These are phyloP conservation scores for Anguilla anguilla DNA, from an alignment of 2,797 vertebrate genomes.

Conservation along the genomic window DNA sequence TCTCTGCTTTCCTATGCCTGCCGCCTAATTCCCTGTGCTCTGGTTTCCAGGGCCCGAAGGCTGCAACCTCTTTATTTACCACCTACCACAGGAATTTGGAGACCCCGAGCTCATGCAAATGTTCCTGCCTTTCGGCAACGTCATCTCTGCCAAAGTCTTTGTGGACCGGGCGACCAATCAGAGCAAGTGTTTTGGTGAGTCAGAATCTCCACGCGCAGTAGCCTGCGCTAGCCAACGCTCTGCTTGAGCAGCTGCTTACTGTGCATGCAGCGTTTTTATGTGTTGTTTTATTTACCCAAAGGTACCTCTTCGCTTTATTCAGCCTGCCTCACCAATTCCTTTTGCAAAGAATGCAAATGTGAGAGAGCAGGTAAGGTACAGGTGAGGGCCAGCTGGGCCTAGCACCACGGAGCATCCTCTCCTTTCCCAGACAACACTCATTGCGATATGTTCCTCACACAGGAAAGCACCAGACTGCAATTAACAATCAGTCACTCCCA, in stretches of 20 bases:
- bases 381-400: background rate
- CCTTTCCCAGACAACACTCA: slow-evolving; percentile 9
- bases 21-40: slow-evolving; percentile 16
- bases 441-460: slow-evolving; percentile 17
- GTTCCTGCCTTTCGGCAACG: slow-evolving; percentile 99
- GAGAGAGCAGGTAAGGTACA: slow-evolving; percentile 49
- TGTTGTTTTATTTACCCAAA: slow-evolving; percentile 46
- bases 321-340: slow-evolving; percentile 61
- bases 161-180: slow-evolving; percentile 99
- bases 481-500: background rate
- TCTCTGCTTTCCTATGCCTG: background rate
- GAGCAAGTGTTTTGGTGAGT: slow-evolving; percentile 99
- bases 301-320: slow-evolving; percentile 59
- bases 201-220: slow-evolving; percentile 14
- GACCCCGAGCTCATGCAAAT: slow-evolving; percentile 99
- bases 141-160: slow-evolving; percentile 99
- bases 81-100: slow-evolving; percentile 98
- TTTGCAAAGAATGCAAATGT: slow-evolving; percentile 57
- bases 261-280: slow-evolving; percentile 47
- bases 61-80: slow-evolving; percentile 99
- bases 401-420: background rate
- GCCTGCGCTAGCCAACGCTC: background rate
- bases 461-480: background rate
- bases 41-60: slow-evolving; percentile 76
- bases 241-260: slow-evolving; percentile 30